Base-by-base conservation (phyloP, 2,797 vertebrate species). In the Malurus splendens region DNA sequence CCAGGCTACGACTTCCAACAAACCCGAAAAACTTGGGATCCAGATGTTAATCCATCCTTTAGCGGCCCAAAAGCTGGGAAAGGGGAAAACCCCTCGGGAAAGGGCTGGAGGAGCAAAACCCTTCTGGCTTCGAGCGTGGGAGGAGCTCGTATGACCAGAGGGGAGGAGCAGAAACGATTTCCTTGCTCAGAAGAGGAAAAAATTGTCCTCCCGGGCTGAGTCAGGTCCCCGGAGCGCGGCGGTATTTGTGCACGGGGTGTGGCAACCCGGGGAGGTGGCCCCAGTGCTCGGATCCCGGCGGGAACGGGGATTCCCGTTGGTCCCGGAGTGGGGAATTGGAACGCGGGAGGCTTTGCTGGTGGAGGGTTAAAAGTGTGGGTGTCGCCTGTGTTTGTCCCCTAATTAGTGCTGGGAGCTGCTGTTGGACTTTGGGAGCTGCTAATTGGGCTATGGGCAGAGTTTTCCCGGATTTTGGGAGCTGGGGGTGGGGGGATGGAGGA, bases 181-280 rank as follows among this genome's bases (percentile, higher is more conserved):
- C 8, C 30, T 93, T 42, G 81, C 95, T 79, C 20, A 38, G 87
- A 81, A 1, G 59, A 87, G 45, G 77, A 14, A 14, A 24, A 42
- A 65, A 50, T 48, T 75, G 73, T 71, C 78, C 81, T 90, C 5
- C 45, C 50, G 39, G 66, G 41, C 89, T 96, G 96, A 96, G 92
- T 97, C 95, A 97, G 6, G 27, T 8, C 68, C 71, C 6, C 3
- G 4, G 70, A 47, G 79, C 73, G 4, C 2, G 13, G 77, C 23
- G 1, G 52, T 78, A 87, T 95, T 93, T 94, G 89, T 52, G 72
- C 70, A 4, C 25, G 9, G 95, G 95, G 94, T 82, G 95, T 72
- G 93, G 94, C 42, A 32, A 55, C 23, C 3, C 0, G 70, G 38
- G 71, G 6, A 66, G 90, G 82, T 83, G 88, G 36, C 36, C 36